Evolutionary conservation across 2,888 invertebrate species (phyloP).

Genomic region (Drosophila monieri): DNA sequence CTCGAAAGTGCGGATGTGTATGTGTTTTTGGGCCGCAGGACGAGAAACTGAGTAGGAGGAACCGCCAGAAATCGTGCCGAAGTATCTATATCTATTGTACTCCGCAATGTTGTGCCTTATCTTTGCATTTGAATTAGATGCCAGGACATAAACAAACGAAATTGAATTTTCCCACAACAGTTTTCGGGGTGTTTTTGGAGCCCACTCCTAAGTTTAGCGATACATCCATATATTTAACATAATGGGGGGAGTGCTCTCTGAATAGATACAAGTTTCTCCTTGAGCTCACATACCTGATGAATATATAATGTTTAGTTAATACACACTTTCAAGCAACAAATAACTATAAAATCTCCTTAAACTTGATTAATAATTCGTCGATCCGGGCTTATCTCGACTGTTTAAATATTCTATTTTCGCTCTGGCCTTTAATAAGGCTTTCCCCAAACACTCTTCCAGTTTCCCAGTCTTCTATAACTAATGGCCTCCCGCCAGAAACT

Average conservation of each 20-base stretch:
- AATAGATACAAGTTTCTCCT: slow-evolving; percentile 2
- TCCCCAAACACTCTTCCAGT: neutral
- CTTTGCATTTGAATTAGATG: slow-evolving; percentile 69
- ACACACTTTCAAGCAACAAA: neutral
- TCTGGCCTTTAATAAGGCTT: neutral
- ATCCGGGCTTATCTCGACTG: neutral
- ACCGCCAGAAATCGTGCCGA: slow-evolving; percentile 38
- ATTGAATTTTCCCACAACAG: slow-evolving; percentile 60
- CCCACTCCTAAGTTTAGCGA: slow-evolving; percentile 11
- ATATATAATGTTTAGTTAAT: neutral
- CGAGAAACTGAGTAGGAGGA: slow-evolving; percentile 5
- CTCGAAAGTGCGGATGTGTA: slow-evolving; percentile 8
- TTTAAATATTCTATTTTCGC: neutral
- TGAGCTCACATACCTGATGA: neutral
- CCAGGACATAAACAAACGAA: slow-evolving; percentile 63
- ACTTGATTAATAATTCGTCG: neutral
- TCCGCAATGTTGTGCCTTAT: slow-evolving; percentile 62
- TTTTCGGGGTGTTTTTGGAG: neutral
- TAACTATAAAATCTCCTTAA: neutral
- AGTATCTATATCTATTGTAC: slow-evolving; percentile 54
- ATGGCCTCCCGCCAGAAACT: slow-evolving; percentile 31
- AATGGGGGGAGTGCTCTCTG: slow-evolving; percentile 10
- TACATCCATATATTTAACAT: slow-evolving; percentile 13
- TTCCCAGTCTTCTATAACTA: neutral
- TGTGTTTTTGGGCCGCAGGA: slow-evolving; percentile 8